Base-by-base conservation (phyloP, 2,113 vertebrate species). In the Indri indri region DNA sequence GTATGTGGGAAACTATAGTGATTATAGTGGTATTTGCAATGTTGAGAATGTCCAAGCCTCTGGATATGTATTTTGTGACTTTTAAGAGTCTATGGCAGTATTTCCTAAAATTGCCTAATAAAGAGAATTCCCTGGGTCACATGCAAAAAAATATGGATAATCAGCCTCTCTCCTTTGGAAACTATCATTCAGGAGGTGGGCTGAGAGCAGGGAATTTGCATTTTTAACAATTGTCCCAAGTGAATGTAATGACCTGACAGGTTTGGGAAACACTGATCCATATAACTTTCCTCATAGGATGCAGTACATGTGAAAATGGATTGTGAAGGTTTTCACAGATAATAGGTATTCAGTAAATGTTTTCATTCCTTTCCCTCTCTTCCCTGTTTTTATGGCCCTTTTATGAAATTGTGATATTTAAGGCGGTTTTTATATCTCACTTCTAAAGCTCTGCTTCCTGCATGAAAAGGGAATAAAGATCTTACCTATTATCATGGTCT, bases 71-170 rank as follows among this genome's bases (percentile, higher is more conserved):
- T 8, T 86, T 71, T 74, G 30, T 94, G 40, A 71, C 66, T 27
- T 81, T 23, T 70, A 45, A 61, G 18, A 73, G 18, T 52, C 57
- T 88, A 59, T 7, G 76, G 25, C 6, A 92, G 23, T 90, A 70
- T 90, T 94, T 91, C 57, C 57, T 90, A 77, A 93, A 95, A 37
- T 59, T 94, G 11, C 8, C 23, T 95, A 81, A 82, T 82, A 12
- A 32, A 76, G 87, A 81, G 14, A 85, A 91, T 81, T 17, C 88
- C n/a, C 22, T 88, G 25, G 27, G 5, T 82, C 54, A 47, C 34
- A 77, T 57, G 8, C 12, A 95, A 83, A 68, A 77, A 77, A 57
- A 34, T 79, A 61, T 6, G 79, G 4, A 88, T 79, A 76, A 91
- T 32, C 30, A 65, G 37, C 47, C 30, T 66, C 2, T 47, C 11